Evolutionary conservation across 2,797 vertebrate genomes (phyloP).

Genomic region (Chromobotia macracanthus): DNA sequence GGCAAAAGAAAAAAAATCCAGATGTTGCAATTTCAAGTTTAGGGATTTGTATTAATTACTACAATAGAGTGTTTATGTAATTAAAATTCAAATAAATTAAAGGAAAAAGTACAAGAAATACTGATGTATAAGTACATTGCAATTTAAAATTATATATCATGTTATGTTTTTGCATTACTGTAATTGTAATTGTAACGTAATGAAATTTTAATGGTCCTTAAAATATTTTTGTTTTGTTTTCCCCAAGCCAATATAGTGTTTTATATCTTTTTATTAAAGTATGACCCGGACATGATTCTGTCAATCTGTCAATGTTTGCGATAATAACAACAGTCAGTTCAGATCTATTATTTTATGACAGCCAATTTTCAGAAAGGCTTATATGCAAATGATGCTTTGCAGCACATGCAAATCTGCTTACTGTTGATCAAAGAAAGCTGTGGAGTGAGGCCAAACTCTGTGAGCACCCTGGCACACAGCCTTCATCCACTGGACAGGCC

Average conservation of each 20-base stretch:
- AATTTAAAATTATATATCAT: no score
- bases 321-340: not conserved
- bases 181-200: no score
- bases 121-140: no score
- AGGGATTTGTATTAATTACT: no score
- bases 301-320: not conserved
- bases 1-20: not conserved
- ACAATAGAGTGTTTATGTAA: no score
- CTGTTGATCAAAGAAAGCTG: conserved; percentile 37
- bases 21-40: not conserved
- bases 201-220: not conserved
- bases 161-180: no score
- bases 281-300: not conserved
- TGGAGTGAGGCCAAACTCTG: conserved; percentile 48
- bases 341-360: not conserved
- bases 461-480: conserved; percentile 56
- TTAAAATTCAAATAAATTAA: no score
- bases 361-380: conserved; percentile 13
- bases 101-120: no score
- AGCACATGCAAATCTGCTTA: conserved; percentile 32
- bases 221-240: no score
- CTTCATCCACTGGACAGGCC: conserved; percentile 18
- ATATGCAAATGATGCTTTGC: conserved; percentile 6
- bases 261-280: not conserved
- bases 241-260: not conserved